phyloP scores from a whole-genome alignment of 1,140 invertebrate genomes.

The Chironomus striatipennis region DNA sequence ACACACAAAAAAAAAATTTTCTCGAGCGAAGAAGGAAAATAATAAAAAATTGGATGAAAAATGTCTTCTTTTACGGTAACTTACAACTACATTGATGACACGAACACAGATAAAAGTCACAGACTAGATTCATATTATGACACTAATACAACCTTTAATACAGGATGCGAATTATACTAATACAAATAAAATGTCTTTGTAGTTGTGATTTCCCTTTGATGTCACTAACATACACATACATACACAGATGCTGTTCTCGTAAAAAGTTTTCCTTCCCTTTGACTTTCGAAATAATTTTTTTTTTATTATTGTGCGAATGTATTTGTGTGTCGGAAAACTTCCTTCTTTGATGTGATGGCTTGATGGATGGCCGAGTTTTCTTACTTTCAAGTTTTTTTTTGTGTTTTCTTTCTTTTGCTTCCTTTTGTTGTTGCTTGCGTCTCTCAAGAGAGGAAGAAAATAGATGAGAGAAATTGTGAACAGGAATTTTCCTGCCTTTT shows the following conservation, averaged over 20 bases:
- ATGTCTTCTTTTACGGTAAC: neutral
- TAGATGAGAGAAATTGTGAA: too few relatives aligned
- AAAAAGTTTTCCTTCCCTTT: too few relatives aligned
- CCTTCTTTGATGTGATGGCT: constrained; percentile 1
- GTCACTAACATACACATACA: neutral
- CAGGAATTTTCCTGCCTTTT: too few relatives aligned
- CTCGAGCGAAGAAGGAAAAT: too few relatives aligned
- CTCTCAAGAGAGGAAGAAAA: too few relatives aligned
- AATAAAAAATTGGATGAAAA: neutral
- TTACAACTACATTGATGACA: constrained; percentile 21
- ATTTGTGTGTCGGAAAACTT: constrained; percentile 10
- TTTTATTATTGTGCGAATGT: neutral
- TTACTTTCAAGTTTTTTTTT: too few relatives aligned
- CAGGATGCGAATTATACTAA: too few relatives aligned
- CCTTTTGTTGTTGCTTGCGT: too few relatives aligned
- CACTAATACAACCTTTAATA: too few relatives aligned
- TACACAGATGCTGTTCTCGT: neutral
- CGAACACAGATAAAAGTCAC: neutral
- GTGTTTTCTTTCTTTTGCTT: neutral
- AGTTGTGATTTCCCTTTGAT: neutral
- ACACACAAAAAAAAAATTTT: neutral
- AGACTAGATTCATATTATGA: too few relatives aligned
- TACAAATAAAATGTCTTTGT: too few relatives aligned
- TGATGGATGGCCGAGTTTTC: constrained; percentile 6
- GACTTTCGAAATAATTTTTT: too few relatives aligned